Evolutionary conservation across 2,888 invertebrate genomes (phyloP), one percentile per base, ranked within the genome.

Genomic region (Abscondita cerata): DNA sequence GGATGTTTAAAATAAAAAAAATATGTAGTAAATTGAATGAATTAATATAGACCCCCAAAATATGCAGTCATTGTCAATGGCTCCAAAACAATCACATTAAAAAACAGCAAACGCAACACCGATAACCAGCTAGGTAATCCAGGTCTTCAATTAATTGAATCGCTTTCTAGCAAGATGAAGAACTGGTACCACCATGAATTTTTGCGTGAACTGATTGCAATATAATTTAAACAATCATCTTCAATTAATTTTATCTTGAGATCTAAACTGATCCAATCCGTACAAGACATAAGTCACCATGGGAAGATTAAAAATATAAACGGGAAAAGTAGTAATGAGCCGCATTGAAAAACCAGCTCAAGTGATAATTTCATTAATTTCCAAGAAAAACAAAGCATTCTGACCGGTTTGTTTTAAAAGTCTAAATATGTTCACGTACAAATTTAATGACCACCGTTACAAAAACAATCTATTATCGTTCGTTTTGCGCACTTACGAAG

Each of bases 341-440:
- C 52, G 52, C 36, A 52, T 34, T 46, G 12, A 52, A 52, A 52
- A 58, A 59, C 59, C 59, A 47, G 59, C 59, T 25, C 48, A 56
- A 53, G 59, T 53, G 59, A 59, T 52, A 59, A 59, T 59, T 59
- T 59, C 59, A 59, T 59, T 59, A 59, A 52, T 59, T 59, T 59
- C 59, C 59, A 38, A 59, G 59, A 59, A 59, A 59, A 59, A 2
- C 47, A 38, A 31, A n/a, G 47, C 44, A 33, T 52, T 5, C 53
- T 40, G 59, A 59, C 59, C 47, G 59, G 59, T 59, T 59, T 38
- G 48, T 47, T 59, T 59, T 59, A 59, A 59, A 59, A 59, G 59
- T 59, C 52, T 59, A 59, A 59, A 59, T 59, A 59, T 59, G 59
- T 59, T 31, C 59, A 48, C 52, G 59, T 59, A 59, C 59, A 47